Conservation (phyloP, 2,888 invertebrate genomes). For the Clivina fossor region DNA sequence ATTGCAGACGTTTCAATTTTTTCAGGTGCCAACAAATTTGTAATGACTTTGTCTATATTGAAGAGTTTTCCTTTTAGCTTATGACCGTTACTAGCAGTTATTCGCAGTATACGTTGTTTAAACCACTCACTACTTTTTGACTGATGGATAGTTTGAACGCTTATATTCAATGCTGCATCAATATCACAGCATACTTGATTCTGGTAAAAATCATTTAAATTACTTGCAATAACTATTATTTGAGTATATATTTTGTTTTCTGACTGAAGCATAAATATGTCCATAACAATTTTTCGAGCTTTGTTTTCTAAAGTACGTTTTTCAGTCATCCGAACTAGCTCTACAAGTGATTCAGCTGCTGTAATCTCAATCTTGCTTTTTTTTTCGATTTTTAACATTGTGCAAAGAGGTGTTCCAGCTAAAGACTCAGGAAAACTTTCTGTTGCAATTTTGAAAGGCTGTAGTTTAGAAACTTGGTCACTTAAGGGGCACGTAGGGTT, state of each 20-base stretch:
- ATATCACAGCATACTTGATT: conserved; percentile 33
- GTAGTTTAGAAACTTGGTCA: no score
- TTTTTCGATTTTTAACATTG: conserved; percentile 31
- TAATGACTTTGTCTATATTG: conserved; percentile 35
- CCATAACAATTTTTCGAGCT: conserved; percentile 26
- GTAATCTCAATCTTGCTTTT: conserved; percentile 34
- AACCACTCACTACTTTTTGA: conserved; percentile 32
- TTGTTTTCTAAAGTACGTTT: conserved; percentile 20
- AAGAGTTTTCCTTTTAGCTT: conserved; percentile 36
- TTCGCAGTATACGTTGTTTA: conserved; percentile 27
- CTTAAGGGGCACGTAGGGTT: no score
- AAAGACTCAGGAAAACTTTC: conserved; percentile 9
- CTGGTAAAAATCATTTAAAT: conserved; percentile 32
- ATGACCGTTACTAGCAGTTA: conserved; percentile 38
- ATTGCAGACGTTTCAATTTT: conserved; percentile 32
- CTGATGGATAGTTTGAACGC: conserved; percentile 34
- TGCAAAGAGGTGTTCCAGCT: conserved; percentile 25
- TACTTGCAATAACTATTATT: conserved; percentile 20
- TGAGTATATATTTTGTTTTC: conserved; percentile 19
- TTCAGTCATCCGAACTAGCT: conserved; percentile 19
- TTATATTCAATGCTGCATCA: conserved; percentile 21
- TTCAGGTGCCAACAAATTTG: conserved; percentile 27
- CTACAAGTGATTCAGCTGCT: conserved; percentile 35
- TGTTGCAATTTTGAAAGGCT: no score
- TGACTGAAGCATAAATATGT: conserved; percentile 29